Evolutionary conservation across 2,888 invertebrate species (phyloP), one percentile per base, ranked within the genome.

Genomic region (Heliconius ethilla): DNA sequence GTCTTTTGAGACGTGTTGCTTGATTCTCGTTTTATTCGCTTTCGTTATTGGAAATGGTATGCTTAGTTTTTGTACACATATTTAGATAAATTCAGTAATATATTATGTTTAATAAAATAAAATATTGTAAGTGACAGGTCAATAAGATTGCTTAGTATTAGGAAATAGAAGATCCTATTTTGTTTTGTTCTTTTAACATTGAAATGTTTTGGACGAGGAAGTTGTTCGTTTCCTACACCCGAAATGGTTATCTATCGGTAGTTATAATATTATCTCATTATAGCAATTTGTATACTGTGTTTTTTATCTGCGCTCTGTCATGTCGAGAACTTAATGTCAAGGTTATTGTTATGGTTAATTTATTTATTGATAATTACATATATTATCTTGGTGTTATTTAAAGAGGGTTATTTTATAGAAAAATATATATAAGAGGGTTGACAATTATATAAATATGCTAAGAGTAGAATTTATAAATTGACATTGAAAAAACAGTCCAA

Each of bases 221-320:
- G 69, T 40, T 40, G 67, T 40, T 40, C 25, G n/a, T 45, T 69
- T 69, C 69, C 69, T 69, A 15, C 25, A 69, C 40, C 40, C 67
- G 25, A 40, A 40, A 69, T 69, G 40, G 37, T n/a, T 13, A 40
- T 40, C 25, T 13, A 67, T 27, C 40, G 40, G 69, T 45, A 69
- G 67, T 37, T 67, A 25, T 13, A 40, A 40, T 11, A 67, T 40
- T 69, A 69, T 25, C 40, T 69, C 40, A 69, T 40, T 13, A 40
- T 45, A 25, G 25, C n/a, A 37, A 33, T 40, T 40, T 40, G 18
- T 45, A 45, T 45, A 69, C 40, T 40, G 15, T 15, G 15, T 67
- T 27, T 27, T 69, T 25, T 69, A 45, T 69, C 15, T 69, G 15
- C 40, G 37, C 37, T 67, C n/a, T 67, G 27, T 27, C 40, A 67